A percentile compares a stretch with the other conserved stretches of the same genome.
phyloP scores from a whole-genome alignment of 2,113 vertebrate species.

The Phaethon lepturus region DNA sequence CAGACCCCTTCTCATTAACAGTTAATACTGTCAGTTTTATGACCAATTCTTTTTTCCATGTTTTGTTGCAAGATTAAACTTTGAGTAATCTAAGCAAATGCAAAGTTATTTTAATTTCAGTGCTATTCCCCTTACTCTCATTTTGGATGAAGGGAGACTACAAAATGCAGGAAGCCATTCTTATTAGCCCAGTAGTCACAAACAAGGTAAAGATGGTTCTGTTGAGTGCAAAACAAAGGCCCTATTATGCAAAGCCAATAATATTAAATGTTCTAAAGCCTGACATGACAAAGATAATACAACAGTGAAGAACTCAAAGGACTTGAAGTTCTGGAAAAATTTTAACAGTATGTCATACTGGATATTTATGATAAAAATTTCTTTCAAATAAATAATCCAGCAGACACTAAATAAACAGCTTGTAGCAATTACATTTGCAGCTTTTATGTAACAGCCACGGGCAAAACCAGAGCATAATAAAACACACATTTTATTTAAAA shows the following conservation, averaged over 20 bases:
- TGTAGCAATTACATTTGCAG: not conserved
- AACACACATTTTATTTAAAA: not conserved
- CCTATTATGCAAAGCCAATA: not conserved
- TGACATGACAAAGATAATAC: not conserved
- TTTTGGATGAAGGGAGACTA: not conserved
- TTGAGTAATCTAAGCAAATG: constrained; percentile 1
- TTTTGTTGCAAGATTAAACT: not conserved
- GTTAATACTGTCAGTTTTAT: not conserved
- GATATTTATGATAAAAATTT: constrained; percentile 20
- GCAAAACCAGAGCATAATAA: not conserved
- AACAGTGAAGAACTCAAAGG: not conserved
- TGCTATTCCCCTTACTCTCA: not conserved
- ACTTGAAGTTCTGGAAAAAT: not conserved
- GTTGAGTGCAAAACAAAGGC: not conserved
- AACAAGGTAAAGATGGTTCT: constrained; percentile 12
- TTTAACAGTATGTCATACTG: not conserved
- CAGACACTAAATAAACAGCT: constrained; percentile 10
- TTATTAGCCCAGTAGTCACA: not conserved
- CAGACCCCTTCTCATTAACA: not conserved
- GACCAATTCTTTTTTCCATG: not conserved
- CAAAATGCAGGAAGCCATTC: constrained; percentile 11
- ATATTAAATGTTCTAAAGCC: not conserved
- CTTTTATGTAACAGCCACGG: not conserved
- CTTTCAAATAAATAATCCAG: constrained; percentile 25
- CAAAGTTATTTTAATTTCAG: not conserved